These are phyloP conservation scores for Leucoraja erinaceus DNA, from an alignment of 2,113 vertebrate species.

Conservation along the genomic window DNA sequence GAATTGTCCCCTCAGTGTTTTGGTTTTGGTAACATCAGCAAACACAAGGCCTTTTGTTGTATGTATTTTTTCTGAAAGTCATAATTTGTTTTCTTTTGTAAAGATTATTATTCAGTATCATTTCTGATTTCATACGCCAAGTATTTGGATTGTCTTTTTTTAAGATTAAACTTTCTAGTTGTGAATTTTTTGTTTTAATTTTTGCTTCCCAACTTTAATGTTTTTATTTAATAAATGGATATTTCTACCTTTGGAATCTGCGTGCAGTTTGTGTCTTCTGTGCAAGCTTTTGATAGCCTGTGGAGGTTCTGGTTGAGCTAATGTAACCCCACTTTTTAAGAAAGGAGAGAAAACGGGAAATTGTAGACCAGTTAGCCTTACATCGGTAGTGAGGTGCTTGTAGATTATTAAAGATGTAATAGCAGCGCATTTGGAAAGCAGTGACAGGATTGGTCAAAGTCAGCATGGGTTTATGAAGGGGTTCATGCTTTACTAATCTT, in stretches of 20 bases:
- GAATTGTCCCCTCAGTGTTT: no score
- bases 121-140: neutral
- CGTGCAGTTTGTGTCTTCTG: neutral
- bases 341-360: no score
- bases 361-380: no score
- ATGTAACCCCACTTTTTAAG: no score
- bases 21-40: neutral
- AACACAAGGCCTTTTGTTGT: neutral
- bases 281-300: neutral
- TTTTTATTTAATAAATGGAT: conserved; percentile 19
- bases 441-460: no score
- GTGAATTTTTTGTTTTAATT: neutral
- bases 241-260: neutral
- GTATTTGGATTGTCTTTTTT: neutral
- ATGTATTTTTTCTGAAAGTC: neutral
- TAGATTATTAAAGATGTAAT: no score
- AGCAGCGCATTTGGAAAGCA: no score
- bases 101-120: neutral
- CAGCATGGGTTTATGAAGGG: no score
- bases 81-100: neutral
- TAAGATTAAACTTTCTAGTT: no score
- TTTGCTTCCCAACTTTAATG: neutral
- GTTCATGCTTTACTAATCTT: no score
- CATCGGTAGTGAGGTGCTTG: no score
- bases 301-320: neutral